Evolutionary conservation across 2,113 vertebrate species (phyloP).

Genomic region (Glaucomys volans): DNA sequence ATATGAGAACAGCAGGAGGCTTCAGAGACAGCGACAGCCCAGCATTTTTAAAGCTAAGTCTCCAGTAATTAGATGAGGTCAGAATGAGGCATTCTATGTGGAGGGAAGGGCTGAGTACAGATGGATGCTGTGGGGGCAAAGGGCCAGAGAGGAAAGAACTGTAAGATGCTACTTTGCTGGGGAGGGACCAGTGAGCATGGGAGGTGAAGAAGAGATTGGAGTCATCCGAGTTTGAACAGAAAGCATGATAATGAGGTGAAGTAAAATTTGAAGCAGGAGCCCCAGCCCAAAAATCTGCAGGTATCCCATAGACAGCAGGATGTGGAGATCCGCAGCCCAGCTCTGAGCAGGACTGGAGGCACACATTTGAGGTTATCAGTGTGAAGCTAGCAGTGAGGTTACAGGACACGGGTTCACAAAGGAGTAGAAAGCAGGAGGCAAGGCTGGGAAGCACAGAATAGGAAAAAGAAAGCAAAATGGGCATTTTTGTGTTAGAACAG

Average conservation of each 20-base stretch:
- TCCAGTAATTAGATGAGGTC: not conserved
- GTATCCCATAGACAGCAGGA: no score
- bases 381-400: not conserved
- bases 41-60: not conserved
- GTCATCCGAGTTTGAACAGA: not conserved
- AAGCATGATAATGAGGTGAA: not conserved
- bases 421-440: not conserved
- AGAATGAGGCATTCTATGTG: not conserved
- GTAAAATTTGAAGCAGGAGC: not conserved
- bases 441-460: no score
- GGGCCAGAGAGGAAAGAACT: not conserved
- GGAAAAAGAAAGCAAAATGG: not conserved
- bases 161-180: not conserved
- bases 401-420: not conserved
- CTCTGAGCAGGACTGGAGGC: not conserved
- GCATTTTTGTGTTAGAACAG: not conserved
- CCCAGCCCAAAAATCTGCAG: not conserved
- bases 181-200: not conserved
- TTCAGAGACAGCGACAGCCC: not conserved
- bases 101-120: not conserved
- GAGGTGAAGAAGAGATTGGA: not conserved
- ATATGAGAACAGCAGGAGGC: not conserved
- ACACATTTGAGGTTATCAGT: rapidly evolving
- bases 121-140: not conserved
- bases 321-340: rapidly evolving